These are phyloP conservation scores for Rhopalosiphum padi DNA, from an alignment of 1,140 invertebrate species.

Conservation along the genomic window DNA sequence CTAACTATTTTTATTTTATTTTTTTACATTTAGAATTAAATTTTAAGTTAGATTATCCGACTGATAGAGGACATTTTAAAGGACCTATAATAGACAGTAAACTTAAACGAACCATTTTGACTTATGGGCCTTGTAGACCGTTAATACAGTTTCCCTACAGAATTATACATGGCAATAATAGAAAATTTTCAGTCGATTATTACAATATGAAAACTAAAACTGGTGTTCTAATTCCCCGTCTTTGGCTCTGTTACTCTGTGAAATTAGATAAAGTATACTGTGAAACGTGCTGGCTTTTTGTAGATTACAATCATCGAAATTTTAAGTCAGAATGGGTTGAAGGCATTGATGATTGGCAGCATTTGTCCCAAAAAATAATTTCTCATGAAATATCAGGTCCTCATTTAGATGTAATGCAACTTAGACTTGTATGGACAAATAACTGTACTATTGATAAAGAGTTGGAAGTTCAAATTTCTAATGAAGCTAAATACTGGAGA, in stretches of 20 bases:
- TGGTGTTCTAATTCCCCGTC: neutral
- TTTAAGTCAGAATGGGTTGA: neutral
- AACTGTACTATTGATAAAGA: neutral
- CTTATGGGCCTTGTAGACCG: neutral
- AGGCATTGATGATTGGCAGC: too few relatives aligned
- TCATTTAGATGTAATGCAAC: neutral
- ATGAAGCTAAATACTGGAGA: constrained; percentile 32
- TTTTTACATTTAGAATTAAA: too few relatives aligned
- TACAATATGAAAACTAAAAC: neutral
- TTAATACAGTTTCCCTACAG: neutral
- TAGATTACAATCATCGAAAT: neutral
- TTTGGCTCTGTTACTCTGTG: neutral
- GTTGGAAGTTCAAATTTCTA: neutral
- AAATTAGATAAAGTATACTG: neutral
- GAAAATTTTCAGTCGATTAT: neutral
- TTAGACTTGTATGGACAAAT: neutral
- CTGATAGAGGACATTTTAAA: too few relatives aligned
- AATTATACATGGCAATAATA: neutral
- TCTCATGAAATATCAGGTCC: neutral
- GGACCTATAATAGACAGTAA: too few relatives aligned
- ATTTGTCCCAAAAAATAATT: neutral
- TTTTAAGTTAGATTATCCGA: too few relatives aligned
- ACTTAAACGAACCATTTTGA: neutral
- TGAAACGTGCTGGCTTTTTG: neutral
- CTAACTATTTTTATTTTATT: too few relatives aligned